Percentiles rank a stretch among this genome's conserved stretches.
These are phyloP conservation scores for Arge pagana DNA, from an alignment of 2,888 invertebrate species.

Conservation along the genomic window DNA sequence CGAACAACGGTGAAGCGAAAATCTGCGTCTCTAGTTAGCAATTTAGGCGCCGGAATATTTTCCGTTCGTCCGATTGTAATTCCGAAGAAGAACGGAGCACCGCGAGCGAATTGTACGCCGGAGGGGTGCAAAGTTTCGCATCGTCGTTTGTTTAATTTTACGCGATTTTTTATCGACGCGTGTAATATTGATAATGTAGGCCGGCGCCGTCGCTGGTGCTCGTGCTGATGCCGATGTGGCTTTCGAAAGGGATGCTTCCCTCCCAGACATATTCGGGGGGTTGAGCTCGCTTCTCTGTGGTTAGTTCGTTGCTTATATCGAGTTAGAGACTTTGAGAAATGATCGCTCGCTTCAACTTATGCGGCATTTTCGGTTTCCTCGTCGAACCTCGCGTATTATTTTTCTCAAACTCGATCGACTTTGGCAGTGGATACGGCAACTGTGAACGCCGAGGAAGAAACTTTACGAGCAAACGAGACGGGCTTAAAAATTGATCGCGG, in stretches of 20 bases:
- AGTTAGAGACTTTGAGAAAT: constrained; percentile 55
- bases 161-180: constrained; percentile 58
- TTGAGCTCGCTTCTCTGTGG: too few relatives aligned
- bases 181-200: constrained; percentile 58
- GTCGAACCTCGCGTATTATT: too few relatives aligned
- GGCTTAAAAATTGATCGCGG: constrained; percentile 20
- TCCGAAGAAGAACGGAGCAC: neutral
- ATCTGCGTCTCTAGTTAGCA: constrained; percentile 4
- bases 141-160: constrained; percentile 56
- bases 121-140: constrained; percentile 43
- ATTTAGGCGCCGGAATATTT: constrained; percentile 10
- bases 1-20: too few relatives aligned
- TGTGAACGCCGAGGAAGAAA: constrained; percentile 3
- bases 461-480: constrained; percentile 21
- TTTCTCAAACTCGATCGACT: too few relatives aligned
- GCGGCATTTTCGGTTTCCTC: too few relatives aligned
- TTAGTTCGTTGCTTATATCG: too few relatives aligned
- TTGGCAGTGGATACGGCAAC: too few relatives aligned
- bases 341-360: too few relatives aligned
- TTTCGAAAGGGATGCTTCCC: constrained; percentile 3
- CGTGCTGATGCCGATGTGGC: neutral
- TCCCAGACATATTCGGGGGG: constrained; percentile 34
- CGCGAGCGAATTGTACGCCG: constrained; percentile 1
- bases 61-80: neutral
- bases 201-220: constrained; percentile 33